Base-by-base conservation (phyloP, 2,797 vertebrate species). In the Notolepis coatsorum region DNA sequence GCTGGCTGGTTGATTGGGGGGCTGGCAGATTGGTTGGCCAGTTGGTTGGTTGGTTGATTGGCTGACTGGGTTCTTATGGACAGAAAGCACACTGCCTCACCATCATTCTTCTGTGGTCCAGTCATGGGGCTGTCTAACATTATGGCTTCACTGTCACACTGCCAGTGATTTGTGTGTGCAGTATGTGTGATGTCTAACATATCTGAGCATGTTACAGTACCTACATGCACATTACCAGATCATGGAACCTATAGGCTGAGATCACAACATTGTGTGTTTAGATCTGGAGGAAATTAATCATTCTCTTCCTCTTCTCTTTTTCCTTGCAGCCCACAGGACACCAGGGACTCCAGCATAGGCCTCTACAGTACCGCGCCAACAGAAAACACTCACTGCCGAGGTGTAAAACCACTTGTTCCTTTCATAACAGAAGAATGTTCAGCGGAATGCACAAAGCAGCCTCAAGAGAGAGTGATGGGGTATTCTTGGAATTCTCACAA, bases 261-360 rank as follows among this genome's bases (percentile, higher is more conserved):
- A n/a, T n/a, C n/a, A n/a, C n/a, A n/a, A n/a, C n/a, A n/a, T n/a
- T n/a, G n/a, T n/a, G n/a, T n/a, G n/a, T n/a, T n/a, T n/a, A 12
- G 31, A 12, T 35, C 31, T 12, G 13, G 67, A 83, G 81, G 84
- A 89, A 85, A 80, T 55, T 60, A 78, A 85, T 86, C 79, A 82
- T 77, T 24, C 77, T 83, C 68, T 31, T 72, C 28, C 68, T 80
- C 68, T 81, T 79, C 78, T 75, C 65, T 54, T 80, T 77, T 65
- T 61, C 68, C 49, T 77, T 51, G 56, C 71, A 60, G 41, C 79
- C 68, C 69, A 53, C 57, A 66, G 65, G 51, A 80, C 80, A 85
- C 79, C 68, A 69, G 75, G 73, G 80, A 82, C 61, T 15, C 58
- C 55, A 61, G 50, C 64, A 64, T 21, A 46, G 17, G 69, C 28